phyloP scores from a whole-genome alignment of 2,113 vertebrate species.

The Pseudonaja textilis region DNA sequence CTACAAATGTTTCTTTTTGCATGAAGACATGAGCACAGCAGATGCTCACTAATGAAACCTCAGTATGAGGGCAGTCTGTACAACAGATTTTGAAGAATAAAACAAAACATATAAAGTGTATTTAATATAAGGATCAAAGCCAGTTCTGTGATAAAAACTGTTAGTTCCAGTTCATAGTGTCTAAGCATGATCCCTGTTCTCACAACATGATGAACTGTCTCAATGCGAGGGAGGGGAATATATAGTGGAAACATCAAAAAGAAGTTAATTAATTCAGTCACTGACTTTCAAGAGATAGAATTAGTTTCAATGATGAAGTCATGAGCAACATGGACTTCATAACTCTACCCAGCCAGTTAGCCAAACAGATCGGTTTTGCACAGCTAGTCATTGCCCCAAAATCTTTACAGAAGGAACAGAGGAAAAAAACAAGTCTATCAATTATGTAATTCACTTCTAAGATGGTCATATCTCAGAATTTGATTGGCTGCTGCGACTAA shows the following conservation, averaged over 20 bases:
- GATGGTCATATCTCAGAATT: not conserved
- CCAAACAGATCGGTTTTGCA: not conserved
- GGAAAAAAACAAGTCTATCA: not conserved
- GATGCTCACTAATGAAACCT: not conserved
- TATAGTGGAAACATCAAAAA: not conserved
- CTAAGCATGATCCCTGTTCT: conserved; percentile 9
- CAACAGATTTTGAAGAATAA: conserved; percentile 30
- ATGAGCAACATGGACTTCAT: not conserved
- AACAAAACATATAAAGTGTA: conserved; percentile 45
- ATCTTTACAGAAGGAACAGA: not conserved
- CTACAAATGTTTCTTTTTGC: not conserved
- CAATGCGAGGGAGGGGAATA: not conserved
- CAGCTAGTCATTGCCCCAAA: not conserved
- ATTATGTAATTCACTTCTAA: not conserved
- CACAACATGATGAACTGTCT: not conserved
- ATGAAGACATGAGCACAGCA: not conserved
- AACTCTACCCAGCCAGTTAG: not conserved
- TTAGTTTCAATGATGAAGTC: not conserved
- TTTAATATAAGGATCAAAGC: conserved; percentile 48
- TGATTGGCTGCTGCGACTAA: not conserved
- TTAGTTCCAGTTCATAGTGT: conserved; percentile 53
- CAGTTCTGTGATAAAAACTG: conserved; percentile 54
- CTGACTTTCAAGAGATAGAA: not conserved
- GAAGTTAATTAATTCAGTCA: not conserved
- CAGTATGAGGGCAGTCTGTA: not conserved